Evolutionary conservation across 2,797 vertebrate genomes (phyloP), one percentile per base, ranked within the genome.

Genomic region (Neostethus bicornis): DNA sequence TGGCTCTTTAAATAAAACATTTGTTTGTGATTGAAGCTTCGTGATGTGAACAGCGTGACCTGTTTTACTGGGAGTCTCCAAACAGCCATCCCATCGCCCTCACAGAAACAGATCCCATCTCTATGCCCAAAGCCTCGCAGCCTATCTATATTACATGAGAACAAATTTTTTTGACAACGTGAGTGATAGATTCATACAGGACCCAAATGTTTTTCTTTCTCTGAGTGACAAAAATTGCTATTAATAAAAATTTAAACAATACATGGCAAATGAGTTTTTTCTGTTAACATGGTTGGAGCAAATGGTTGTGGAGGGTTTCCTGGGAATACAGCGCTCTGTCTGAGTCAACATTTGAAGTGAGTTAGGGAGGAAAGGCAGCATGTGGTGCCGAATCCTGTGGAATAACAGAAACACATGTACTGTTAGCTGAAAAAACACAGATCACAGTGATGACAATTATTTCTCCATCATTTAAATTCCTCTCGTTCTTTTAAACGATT

Each of bases 181-280:
- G 92, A 92, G 92, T 95, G 92, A 95, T 94, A 94, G 92, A 92
- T 93, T 94, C 91, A 86, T 93, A 93, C 91, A 90, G 92, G 91
- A 87, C 85, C 90, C 89, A 88, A 89, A 90, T 94, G 92, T 92
- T 93, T 29, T 91, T 90, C 80, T 57, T 71, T 87, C 90, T 87
- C 88, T 92, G 91, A 94, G 91, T 93, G 92, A 94, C 93, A 94
- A 88, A 93, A 95, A 94, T 93, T 93, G 92, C 91, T 86, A 92
- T 94, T 94, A 94, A 95, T 94, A 93, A 94, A 94, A 93, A 72
- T 94, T 94, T 94, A 92, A 94, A 93, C 92, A 94, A 93, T 92
- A 93, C 92, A 92, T 71, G 83, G 84, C 92, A 94, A 94, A 95
- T 94, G 90, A 93, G 92, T 91, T 91, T 95, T 93, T 93, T 92